phyloP scores from a whole-genome alignment of 2,113 vertebrate genomes.

The Tichodroma muraria region DNA sequence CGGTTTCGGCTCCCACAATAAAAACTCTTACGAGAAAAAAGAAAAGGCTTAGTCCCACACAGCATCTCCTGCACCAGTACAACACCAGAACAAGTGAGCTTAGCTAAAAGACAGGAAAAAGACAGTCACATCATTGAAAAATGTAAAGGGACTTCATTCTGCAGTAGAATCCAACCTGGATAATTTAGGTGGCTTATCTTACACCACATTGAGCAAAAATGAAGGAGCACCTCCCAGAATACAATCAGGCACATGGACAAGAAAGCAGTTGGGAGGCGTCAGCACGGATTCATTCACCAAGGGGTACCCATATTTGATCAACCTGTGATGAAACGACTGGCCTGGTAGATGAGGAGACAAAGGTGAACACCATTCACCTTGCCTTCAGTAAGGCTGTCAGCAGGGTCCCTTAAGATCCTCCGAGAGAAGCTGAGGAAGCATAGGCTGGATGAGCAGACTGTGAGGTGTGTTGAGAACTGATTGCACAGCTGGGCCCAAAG shows the following conservation, averaged over 20 bases:
- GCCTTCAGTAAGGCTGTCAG: not conserved
- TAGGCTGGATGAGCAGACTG: not conserved
- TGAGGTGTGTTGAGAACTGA: not conserved
- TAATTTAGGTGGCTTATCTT: not conserved
- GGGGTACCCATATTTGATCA: not conserved
- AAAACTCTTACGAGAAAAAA: not conserved
- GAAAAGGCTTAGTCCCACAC: not conserved
- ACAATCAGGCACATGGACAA: not conserved
- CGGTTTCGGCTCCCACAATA: not conserved
- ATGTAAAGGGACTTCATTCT: not conserved
- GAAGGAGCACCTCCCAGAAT: not conserved
- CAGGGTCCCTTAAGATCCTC: not conserved
- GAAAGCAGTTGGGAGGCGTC: not conserved
- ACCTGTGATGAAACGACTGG: not conserved
- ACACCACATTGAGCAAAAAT: not conserved
- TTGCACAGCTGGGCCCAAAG: not conserved
- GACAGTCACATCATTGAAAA: not conserved
- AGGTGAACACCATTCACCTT: rapidly evolving
- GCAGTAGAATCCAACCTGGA: not conserved
- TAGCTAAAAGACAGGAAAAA: not conserved
- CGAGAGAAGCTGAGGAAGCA: not conserved
- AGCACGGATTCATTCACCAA: not conserved
- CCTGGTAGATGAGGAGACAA: not conserved
- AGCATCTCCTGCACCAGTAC: not conserved
- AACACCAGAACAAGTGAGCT: not conserved